Evolutionary conservation across 2,113 vertebrate genomes (phyloP), one percentile per base, ranked within the genome.

Genomic region (Cephalopterus ornatus): DNA sequence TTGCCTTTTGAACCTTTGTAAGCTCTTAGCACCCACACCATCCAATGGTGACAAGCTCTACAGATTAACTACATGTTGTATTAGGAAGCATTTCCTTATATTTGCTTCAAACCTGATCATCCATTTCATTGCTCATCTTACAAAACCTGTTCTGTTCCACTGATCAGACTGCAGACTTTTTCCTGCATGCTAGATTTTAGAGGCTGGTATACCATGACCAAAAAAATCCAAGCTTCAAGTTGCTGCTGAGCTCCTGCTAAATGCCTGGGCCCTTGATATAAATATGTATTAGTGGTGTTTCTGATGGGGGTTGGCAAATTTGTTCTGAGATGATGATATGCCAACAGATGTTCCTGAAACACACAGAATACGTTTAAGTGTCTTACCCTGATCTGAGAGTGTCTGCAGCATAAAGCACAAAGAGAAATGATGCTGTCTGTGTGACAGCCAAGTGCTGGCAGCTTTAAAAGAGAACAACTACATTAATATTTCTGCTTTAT

Each of bases 401-500:
- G 47, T 84, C 85, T 80, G 72, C 37, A 67, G 61, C 68, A 89
- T 80, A 89, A 92, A 92, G 75, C 71, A 85, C 53, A 81, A 73
- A 88, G 80, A 92, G 65, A 91, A 93, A 92, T 7, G 5, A 42
- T 63, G 39, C 53, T 86, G 49, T 83, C 44, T 70, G 37, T n/a
- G n/a, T 81, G 73, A 71, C 79, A 88, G 83, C 70, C 74, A 63
- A 63, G 59, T 89, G 61, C 35, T 67, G 66, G 80, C 47, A 75
- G 44, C 46, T 93, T 91, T 71, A 67, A 80, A 20, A 2, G 35
- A 10, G 5, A 90, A 55, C 12, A 10, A 59, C 55, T 86, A 71
- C 50, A 78, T 89, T 87, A 49, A 61, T 91, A 91, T 95, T 95
- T 95, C 83, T 81, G 1, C 30, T 88, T 75, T 84, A 87, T 56